Percentiles rank a stretch among this genome's conserved stretches.
Conservation (phyloP, 23 tunicate species). For the Styela plicata region DNA sequence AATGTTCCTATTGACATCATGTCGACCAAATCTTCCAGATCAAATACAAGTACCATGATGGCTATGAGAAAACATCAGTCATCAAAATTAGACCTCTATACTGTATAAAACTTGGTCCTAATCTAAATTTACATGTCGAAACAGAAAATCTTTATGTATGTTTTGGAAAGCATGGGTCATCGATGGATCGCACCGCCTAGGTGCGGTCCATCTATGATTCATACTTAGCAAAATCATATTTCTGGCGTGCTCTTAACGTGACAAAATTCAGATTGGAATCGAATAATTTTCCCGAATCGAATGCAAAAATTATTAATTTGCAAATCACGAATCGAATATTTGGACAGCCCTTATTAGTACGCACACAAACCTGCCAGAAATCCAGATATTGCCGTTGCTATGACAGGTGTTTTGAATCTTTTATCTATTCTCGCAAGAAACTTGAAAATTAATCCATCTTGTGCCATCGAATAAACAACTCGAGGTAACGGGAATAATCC, state of each 20-base stretch:
- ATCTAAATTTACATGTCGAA: no score
- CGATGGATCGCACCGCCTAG: no score
- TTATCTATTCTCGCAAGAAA: constrained; percentile 45
- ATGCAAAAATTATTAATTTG: no score
- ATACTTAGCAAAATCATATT: no score
- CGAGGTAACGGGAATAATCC: constrained; percentile 93
- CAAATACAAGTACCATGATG: constrained; percentile 77
- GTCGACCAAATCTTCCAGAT: constrained; percentile 72
- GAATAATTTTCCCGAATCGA: no score
- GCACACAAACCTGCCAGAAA: constrained; percentile 87
- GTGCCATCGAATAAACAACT: constrained; percentile 85
- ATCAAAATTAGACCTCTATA: background rate
- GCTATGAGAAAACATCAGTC: constrained; percentile 26
- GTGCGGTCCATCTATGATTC: no score
- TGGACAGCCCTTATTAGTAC: no score
- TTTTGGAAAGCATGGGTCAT: no score
- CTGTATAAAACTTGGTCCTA: background rate
- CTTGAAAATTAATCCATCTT: constrained; percentile 73
- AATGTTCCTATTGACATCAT: constrained; percentile 97
- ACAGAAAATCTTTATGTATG: no score
- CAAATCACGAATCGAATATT: no score
- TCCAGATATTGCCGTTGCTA: constrained; percentile 73
- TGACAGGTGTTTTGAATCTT: constrained; percentile 75
- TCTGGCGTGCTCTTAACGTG: no score
- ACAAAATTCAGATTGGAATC: no score